A percentile compares a stretch with the other conserved stretches of the same genome.
These are phyloP conservation scores for Drosophila multiciliata DNA, from an alignment of 2,888 invertebrate genomes.

Conservation along the genomic window DNA sequence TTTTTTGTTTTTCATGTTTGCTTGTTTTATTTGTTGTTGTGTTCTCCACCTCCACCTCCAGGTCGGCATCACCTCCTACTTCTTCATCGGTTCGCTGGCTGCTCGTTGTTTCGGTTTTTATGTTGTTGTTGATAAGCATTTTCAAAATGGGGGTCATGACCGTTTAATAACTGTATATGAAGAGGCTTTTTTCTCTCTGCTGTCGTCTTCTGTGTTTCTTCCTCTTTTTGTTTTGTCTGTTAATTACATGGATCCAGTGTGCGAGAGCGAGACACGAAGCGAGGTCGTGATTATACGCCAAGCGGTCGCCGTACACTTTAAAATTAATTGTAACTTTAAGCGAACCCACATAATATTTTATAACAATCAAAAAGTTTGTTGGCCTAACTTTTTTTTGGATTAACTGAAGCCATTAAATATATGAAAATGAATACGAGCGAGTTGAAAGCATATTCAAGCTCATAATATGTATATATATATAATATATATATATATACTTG, in stretches of 20 bases:
- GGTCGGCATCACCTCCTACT: not conserved
- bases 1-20: conserved; percentile 50
- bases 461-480: not conserved
- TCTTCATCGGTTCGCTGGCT: conserved; percentile 3
- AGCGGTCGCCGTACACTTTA: conserved; percentile 11
- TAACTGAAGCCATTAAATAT: not conserved
- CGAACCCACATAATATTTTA: conserved; percentile 11
- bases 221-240: conserved; percentile 48
- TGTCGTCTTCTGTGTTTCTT: conserved; percentile 22
- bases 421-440: not conserved
- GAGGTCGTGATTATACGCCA: conserved; percentile 11
- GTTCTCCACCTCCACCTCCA: conserved; percentile 4
- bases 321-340: conserved; percentile 27
- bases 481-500: not conserved
- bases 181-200: conserved; percentile 46
- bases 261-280: conserved; percentile 10
- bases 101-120: conserved; percentile 54
- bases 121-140: conserved; percentile 73
- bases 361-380: not conserved
- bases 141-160: conserved; percentile 81
- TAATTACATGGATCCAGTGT: conserved; percentile 46
- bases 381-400: not conserved
- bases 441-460: not conserved
- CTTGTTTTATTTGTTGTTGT: conserved; percentile 23
- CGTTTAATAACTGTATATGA: conserved; percentile 80